phyloP scores from a whole-genome alignment of 2,888 invertebrate species.

The Arrhopalites spinosus region DNA sequence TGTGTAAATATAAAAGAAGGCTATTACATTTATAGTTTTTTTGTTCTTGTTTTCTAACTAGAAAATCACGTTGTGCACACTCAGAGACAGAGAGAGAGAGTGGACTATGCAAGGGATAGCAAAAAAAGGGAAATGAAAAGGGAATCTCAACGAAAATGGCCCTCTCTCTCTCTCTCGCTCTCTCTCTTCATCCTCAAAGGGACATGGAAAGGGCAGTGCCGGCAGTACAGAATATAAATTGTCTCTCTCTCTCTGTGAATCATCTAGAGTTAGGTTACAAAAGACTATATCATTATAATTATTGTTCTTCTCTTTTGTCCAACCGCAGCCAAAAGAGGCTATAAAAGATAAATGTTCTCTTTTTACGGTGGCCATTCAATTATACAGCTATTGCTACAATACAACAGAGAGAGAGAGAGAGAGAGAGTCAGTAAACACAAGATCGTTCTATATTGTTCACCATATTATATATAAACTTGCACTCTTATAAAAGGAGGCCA shows the following conservation, averaged over 20 bases:
- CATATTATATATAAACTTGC: too few relatives aligned
- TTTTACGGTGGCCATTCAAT: constrained; percentile 20
- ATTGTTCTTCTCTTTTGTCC: not conserved
- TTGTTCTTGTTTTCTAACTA: too few relatives aligned
- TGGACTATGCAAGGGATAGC: too few relatives aligned
- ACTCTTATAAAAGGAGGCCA: too few relatives aligned
- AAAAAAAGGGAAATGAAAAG: too few relatives aligned
- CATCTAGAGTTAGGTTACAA: not conserved
- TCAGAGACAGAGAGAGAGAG: too few relatives aligned
- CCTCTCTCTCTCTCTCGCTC: too few relatives aligned
- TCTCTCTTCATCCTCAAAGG: not conserved
- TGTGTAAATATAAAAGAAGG: too few relatives aligned
- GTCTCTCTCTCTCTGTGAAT: constrained; percentile 10
- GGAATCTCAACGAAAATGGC: too few relatives aligned
- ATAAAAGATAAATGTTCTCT: constrained; percentile 26
- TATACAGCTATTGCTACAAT: not conserved
- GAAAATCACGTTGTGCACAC: too few relatives aligned
- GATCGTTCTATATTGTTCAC: too few relatives aligned
- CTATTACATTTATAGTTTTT: too few relatives aligned
- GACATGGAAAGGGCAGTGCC: constrained; percentile 31
- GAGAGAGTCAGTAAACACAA: not conserved
- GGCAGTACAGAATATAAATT: constrained; percentile 29
- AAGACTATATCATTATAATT: constrained; percentile 32
- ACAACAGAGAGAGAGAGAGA: not conserved
- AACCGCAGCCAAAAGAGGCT: constrained; percentile 9